Evolutionary conservation across 2,797 vertebrate species (phyloP), one percentile per base, ranked within the genome.

Genomic region (Sparus aurata): DNA sequence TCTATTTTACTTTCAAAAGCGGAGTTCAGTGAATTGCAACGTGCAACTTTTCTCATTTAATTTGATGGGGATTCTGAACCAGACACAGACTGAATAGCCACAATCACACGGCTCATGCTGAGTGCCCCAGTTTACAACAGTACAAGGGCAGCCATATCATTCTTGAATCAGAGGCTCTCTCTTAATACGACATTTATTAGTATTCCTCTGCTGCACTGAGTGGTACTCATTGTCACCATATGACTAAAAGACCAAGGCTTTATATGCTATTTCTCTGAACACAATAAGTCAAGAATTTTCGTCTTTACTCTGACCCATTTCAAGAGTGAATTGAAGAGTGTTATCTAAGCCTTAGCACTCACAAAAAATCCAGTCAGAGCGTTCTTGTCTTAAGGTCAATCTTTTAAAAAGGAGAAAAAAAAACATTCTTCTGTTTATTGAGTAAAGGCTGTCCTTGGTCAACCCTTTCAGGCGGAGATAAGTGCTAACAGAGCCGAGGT

Each of bases 391-490:
- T 90, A 86, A 89, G 92, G 88, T 92, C 84, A 89, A 90, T 90
- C 87, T 90, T 90, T 90, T 86, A 88, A 89, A 91, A 85, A 78
- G 77, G 59, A 77, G 53, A 11, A 50, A 77, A 80, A 85, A 90
- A 90, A 88, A 85, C 78, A 90, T 90, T 86, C 76, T 54, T 84
- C 69, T 90, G 82, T 92, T 89, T 92, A 90, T 87, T 90, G 80
- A 92, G 89, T 79, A 87, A 88, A 91, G 74, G 83, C 83, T 87
- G 90, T 91, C 91, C 89, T 92, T 90, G 91, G 84, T 92, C 85
- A 89, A 79, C 68, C 78, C 87, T 90, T 88, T 93, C 87, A 91
- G 83, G 80, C 73, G 18, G 70, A 88, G 77, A 86, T 90, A 87
- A 92, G 91, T 86, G 82, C 87, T 86, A 89, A 89, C 88, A 90